Base-by-base conservation (phyloP, 37 sponge, comb jelly and placozoan genomes). In the Crambe crambe region DNA sequence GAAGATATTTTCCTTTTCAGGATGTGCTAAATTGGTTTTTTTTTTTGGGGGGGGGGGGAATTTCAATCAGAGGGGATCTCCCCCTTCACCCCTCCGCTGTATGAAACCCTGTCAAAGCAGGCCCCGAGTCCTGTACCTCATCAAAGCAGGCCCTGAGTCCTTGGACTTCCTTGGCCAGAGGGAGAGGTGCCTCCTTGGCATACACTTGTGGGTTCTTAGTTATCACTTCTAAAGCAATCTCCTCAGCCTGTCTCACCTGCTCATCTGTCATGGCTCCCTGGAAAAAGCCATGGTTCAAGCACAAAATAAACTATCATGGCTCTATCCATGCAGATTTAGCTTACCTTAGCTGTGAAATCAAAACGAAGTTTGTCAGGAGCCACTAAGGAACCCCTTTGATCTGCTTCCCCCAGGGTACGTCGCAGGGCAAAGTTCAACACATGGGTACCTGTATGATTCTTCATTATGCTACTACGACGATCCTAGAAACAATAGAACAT, bases 401-500 rank as follows among this genome's bases (percentile, higher is more conserved):
- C 99, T 12, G 99, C 95, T 30, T 90, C 89, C 1, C 95, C 95
- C 32, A 96, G 85, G 36, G 73, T 81, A 61, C 85, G 69, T 26
- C 99, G 69, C 43, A 99, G 91, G 64, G 90, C 97, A 85, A 87
- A 99, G 87, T 99, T 99, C 41, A 99, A 83, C 2, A 83, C 87
- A 84, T 99, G 99, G 3, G 99, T 99, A 23, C 93, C 99, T 5
- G 99, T 99, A 73, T 99, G 99, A 79, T 99, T 99, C 80, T 92
- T 96, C 99, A 99, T 99, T 6, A 94, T 71, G 38, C 61, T 39
- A 47, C 90, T 87, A 18, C 99, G 88, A 68, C 95, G 86, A 18
- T 93, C 92, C 97, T 97, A 44, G 1, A 68, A n/a, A 30, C 39
- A 35, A 43, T 21, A 39, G 47, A 15, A 71, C n/a, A n/a, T n/a